Conservation (phyloP, 2,888 invertebrate genomes). For the Brachylomia viminalis region DNA sequence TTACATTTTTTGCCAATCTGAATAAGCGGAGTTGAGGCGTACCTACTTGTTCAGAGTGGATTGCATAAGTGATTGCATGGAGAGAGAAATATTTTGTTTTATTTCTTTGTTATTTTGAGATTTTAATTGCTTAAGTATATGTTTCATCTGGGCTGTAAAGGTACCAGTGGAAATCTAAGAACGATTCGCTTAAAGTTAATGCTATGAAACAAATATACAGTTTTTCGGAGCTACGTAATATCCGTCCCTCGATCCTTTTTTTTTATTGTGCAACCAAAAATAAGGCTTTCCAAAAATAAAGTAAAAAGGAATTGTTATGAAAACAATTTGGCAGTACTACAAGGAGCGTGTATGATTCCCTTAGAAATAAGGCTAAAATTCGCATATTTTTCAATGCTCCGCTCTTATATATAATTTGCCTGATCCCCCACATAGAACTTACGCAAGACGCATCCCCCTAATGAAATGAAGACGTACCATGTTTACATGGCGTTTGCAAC, state of each 20-base stretch:
- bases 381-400: background rate
- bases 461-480: slow-evolving; percentile 82
- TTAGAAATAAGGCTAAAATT: background rate
- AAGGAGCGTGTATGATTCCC: background rate
- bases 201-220: too few species aligned
- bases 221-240: too few species aligned
- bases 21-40: background rate
- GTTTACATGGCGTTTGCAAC: slow-evolving; percentile 75
- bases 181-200: background rate
- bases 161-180: background rate
- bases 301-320: background rate
- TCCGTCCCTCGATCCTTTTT: background rate
- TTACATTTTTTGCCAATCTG: background rate
- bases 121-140: background rate
- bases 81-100: background rate
- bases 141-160: background rate
- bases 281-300: background rate
- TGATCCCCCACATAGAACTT: slow-evolving; percentile 62
- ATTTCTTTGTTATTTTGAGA: background rate
- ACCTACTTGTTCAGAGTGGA: background rate
- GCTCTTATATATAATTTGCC: background rate
- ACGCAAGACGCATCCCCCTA: slow-evolving; percentile 75
- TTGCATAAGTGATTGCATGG: background rate
- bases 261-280: background rate
- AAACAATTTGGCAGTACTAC: slow-evolving; percentile 11